Conservation (phyloP, 2,797 vertebrate species). For the Coregonus suidteri region DNA sequence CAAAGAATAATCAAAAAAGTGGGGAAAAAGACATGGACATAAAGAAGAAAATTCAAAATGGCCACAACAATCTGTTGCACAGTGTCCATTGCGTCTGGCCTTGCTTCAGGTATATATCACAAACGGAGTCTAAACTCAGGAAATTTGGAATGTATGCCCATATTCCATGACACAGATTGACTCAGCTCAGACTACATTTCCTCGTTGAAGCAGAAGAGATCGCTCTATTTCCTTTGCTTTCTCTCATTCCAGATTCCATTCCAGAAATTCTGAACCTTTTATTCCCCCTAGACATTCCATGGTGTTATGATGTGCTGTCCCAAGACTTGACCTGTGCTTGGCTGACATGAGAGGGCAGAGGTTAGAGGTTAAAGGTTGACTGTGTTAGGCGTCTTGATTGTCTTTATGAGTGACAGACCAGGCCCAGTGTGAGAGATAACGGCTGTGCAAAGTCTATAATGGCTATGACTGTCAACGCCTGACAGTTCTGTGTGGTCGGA, state of each 20-base stretch:
- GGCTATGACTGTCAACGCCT: constrained; percentile 73
- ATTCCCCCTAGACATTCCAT: constrained; percentile 70
- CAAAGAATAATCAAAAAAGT: constrained; percentile 73
- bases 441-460: constrained; percentile 60
- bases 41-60: constrained; percentile 41
- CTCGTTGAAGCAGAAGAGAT: constrained; percentile 74
- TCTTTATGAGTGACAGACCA: constrained; percentile 25
- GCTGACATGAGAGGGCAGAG: background rate
- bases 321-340: constrained; percentile 69
- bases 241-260: constrained; percentile 27
- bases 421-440: constrained; percentile 37
- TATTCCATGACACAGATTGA: constrained; percentile 53
- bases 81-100: constrained; percentile 79
- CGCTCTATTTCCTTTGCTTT: constrained; percentile 54
- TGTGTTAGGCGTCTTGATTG: background rate
- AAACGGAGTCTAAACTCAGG: constrained; percentile 94
- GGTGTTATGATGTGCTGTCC: constrained; percentile 57
- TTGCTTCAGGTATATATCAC: constrained; percentile 88
- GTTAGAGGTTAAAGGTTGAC: background rate
- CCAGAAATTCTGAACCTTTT: background rate
- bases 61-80: constrained; percentile 80
- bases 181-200: constrained; percentile 71
- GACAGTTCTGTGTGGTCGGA: constrained; percentile 67
- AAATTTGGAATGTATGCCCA: constrained; percentile 90
- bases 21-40: constrained; percentile 36